These are phyloP conservation scores for Macquaria australasica DNA, from an alignment of 2,113 vertebrate genomes.

Conservation along the genomic window DNA sequence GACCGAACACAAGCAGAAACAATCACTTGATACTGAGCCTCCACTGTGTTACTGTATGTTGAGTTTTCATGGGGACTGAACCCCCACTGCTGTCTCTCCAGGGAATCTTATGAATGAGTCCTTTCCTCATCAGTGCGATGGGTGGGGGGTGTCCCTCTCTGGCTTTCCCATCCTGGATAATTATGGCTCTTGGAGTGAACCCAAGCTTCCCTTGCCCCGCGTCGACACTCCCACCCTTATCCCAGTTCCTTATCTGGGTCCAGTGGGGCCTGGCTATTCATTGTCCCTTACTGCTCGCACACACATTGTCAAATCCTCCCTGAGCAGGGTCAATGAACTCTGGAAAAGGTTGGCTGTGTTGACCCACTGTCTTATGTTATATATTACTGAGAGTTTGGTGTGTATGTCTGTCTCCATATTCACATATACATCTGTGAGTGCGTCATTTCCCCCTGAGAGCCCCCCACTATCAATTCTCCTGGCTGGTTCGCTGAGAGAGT, in stretches of 20 bases:
- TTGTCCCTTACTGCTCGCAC: constrained; percentile 38
- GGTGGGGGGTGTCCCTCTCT: constrained; percentile 15
- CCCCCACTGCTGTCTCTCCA: constrained; percentile 7
- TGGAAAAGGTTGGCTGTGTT: constrained; percentile 11
- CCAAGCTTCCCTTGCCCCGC: constrained; percentile 34
- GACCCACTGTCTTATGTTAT: constrained; percentile 9
- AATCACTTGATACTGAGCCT: not conserved
- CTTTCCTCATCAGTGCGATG: not conserved
- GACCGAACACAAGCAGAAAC: not conserved
- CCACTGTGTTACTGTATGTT: not conserved
- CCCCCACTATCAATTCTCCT: constrained; percentile 25
- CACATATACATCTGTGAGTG: not conserved
- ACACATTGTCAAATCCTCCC: constrained; percentile 41
- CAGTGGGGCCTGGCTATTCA: constrained; percentile 35
- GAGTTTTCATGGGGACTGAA: constrained; percentile 3
- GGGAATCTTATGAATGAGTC: constrained; percentile 49
- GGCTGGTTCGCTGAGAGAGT: constrained; percentile 22
- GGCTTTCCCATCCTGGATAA: constrained; percentile 59
- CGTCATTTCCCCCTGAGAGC: constrained; percentile 8
- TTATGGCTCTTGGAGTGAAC: constrained; percentile 58
- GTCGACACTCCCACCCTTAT: constrained; percentile 56
- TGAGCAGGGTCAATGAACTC: constrained; percentile 41
- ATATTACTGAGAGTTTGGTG: not conserved
- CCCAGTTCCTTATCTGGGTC: constrained; percentile 69
- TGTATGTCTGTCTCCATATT: constrained; percentile 6